A percentile compares a stretch with the other conserved stretches of the same genome.
These are phyloP conservation scores for Discoglossus pictus DNA, from an alignment of 2,797 vertebrate species.

Conservation along the genomic window DNA sequence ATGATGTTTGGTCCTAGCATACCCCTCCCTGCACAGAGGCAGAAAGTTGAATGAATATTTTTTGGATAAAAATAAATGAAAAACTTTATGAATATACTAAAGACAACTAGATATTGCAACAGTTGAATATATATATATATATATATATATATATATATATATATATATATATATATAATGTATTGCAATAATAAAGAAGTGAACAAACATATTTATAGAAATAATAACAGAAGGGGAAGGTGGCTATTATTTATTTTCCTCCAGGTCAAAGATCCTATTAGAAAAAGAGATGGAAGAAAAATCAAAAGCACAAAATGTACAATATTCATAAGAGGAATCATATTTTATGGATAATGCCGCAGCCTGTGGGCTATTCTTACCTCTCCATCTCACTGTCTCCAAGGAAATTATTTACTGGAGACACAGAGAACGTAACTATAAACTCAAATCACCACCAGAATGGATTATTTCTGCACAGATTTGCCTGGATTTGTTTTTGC, in stretches of 20 bases:
- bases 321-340: conserved; percentile 26
- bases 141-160: no score
- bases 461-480: neutral
- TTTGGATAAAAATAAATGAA: no score
- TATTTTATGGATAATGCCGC: conserved; percentile 26
- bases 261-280: conserved; percentile 15
- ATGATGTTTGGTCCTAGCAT: no score
- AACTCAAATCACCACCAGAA: neutral
- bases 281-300: conserved; percentile 13
- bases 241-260: neutral
- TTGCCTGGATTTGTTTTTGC: neutral
- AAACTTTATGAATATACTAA: no score
- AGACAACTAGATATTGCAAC: no score
- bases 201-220: no score
- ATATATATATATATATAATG: no score
- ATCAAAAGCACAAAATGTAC: conserved; percentile 1
- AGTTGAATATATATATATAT: no score
- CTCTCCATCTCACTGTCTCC: conserved; percentile 3
- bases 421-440: neutral
- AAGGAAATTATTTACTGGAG: conserved; percentile 16
- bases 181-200: no score
- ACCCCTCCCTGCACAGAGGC: no score
- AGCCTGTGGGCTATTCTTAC: neutral
- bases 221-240: neutral
- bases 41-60: no score